phyloP scores from a whole-genome alignment of 2,888 invertebrate species.

The Cremastinae sp. region DNA sequence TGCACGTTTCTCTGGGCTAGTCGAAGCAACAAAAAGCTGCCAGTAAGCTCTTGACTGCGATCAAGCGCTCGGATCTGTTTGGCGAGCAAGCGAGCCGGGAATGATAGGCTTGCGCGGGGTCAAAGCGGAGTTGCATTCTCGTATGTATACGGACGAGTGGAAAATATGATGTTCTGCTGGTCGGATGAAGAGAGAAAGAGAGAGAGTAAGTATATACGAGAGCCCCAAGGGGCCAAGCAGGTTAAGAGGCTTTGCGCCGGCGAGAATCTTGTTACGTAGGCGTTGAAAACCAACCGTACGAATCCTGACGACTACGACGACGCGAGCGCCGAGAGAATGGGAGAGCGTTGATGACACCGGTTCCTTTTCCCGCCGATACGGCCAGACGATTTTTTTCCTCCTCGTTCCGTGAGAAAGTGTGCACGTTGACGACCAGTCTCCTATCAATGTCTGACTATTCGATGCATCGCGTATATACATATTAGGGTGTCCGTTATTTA shows the following conservation, averaged over 20 bases:
- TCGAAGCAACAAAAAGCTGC: too few relatives aligned
- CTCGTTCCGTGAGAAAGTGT: slow-evolving; percentile 41
- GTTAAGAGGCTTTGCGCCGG: slow-evolving; percentile 75
- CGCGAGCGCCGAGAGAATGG: neutral
- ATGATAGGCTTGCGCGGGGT: slow-evolving; percentile 43
- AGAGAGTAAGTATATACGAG: slow-evolving; percentile 5
- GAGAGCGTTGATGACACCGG: slow-evolving; percentile 53
- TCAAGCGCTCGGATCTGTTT: slow-evolving; percentile 22
- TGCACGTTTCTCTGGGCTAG: too few relatives aligned
- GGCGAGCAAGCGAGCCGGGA: slow-evolving; percentile 26
- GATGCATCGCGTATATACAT: too few relatives aligned
- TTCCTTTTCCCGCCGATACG: neutral
- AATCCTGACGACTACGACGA: slow-evolving; percentile 73
- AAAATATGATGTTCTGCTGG: slow-evolving; percentile 32
- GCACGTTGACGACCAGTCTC: slow-evolving; percentile 36
- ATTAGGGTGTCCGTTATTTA: too few relatives aligned
- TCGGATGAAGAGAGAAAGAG: slow-evolving; percentile 18
- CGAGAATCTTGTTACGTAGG: slow-evolving; percentile 77
- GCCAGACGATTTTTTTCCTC: neutral
- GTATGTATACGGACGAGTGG: slow-evolving; percentile 32
- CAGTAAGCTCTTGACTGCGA: too few relatives aligned
- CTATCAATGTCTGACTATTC: slow-evolving; percentile 30
- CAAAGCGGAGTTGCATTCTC: slow-evolving; percentile 30
- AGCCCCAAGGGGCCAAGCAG: slow-evolving; percentile 63
- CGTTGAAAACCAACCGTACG: slow-evolving; percentile 76